phyloP scores from a whole-genome alignment of 2,888 invertebrate genomes.

The Andrena chrysosceles region DNA sequence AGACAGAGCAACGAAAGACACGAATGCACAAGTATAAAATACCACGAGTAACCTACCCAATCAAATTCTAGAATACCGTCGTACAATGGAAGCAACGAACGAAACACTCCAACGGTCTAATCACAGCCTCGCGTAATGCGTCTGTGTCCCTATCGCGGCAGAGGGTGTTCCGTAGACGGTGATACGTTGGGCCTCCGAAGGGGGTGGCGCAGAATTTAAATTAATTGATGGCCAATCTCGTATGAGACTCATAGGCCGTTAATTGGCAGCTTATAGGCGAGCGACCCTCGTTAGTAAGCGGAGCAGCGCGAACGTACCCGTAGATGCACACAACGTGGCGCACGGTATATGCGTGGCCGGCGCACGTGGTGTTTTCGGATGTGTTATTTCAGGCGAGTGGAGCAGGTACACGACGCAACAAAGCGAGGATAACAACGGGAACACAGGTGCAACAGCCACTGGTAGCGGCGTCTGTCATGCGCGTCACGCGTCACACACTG shows the following conservation, averaged over 20 bases:
- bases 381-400: conserved; percentile 67
- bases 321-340: conserved; percentile 1
- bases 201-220: conserved; percentile 75
- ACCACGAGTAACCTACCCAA: no score
- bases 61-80: neutral
- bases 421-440: conserved; percentile 69
- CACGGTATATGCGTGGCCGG: conserved; percentile 47
- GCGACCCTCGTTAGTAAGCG: conserved; percentile 80
- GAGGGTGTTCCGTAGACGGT: conserved; percentile 12
- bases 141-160: conserved; percentile 29
- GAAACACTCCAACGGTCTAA: conserved; percentile 2
- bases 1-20: neutral
- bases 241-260: conserved; percentile 80
- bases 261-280: conserved; percentile 83
- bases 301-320: conserved; percentile 54
- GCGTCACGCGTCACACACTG: conserved; percentile 59
- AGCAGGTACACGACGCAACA: conserved; percentile 59
- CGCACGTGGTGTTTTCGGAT: conserved; percentile 69
- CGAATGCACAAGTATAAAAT: no score
- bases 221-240: conserved; percentile 81
- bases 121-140: conserved; percentile 34
- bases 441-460: conserved; percentile 66
- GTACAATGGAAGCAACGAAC: conserved; percentile 19
- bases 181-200: neutral
- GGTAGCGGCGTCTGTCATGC: conserved; percentile 38